phyloP scores from a whole-genome alignment of 2,797 vertebrate species.

The Phrynocephalus guinanensis region DNA sequence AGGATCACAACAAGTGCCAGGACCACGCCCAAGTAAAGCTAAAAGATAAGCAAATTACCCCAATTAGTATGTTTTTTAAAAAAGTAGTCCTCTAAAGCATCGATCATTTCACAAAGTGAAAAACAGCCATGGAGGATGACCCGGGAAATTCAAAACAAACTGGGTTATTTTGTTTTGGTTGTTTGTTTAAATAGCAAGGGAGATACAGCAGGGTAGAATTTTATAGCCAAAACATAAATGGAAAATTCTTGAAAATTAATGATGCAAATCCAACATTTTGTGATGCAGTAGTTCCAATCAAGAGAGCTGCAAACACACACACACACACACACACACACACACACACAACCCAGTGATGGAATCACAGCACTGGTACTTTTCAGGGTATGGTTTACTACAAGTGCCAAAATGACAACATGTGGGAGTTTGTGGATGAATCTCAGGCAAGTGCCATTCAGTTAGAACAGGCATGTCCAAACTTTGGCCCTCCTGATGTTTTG shows the following conservation, averaged over 20 bases:
- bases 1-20: slow-evolving; percentile 80
- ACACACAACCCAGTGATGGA: neutral
- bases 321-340: no score
- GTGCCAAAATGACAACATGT: neutral
- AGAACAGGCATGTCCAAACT: neutral
- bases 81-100: no score
- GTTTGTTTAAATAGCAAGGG: neutral
- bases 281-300: neutral
- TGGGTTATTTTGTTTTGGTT: no score
- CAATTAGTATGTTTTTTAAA: neutral
- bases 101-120: no score
- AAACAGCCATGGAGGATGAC: neutral
- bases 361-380: neutral
- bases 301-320: neutral
- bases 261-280: neutral
- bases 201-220: neutral
- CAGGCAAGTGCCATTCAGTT: neutral
- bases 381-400: neutral
- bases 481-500: no score
- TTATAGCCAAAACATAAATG: neutral
- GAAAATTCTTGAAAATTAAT: neutral
- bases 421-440: neutral
- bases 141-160: neutral
- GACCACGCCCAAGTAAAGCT: slow-evolving; percentile 82
- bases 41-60: slow-evolving; percentile 29